A percentile compares a stretch with the other conserved stretches of the same genome.
Evolutionary conservation across 2,113 vertebrate genomes (phyloP).

Genomic region (Sminthopsis crassicaudata): DNA sequence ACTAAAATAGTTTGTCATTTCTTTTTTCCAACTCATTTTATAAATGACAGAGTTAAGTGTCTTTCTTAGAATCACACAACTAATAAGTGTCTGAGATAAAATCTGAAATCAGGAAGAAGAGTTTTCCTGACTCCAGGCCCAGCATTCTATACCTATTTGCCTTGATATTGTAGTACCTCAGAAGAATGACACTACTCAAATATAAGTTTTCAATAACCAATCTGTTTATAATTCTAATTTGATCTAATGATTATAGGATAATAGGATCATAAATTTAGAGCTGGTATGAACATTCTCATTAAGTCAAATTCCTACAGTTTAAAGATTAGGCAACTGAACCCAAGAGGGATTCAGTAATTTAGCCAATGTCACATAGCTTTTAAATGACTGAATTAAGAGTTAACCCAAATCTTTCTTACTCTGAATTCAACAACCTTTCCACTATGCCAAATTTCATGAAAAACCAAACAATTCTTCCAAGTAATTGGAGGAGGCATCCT

Average conservation of each 20-base stretch:
- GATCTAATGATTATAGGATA: not conserved
- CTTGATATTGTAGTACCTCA: slow-evolving; percentile 37
- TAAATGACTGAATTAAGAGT: not conserved
- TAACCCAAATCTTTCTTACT: not conserved
- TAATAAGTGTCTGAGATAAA: too few species aligned
- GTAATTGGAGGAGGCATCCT: not conserved
- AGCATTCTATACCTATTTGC: not conserved
- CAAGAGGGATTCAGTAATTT: not conserved
- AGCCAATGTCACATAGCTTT: not conserved
- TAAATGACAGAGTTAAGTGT: not conserved
- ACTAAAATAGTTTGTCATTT: too few species aligned
- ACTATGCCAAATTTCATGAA: not conserved
- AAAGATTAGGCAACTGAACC: not conserved
- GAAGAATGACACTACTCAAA: slow-evolving; percentile 36
- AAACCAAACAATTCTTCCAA: not conserved
- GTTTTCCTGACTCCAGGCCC: too few species aligned
- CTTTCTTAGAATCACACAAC: too few species aligned
- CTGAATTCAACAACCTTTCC: too few species aligned
- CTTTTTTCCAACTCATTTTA: not conserved
- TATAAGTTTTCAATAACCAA: slow-evolving; percentile 41
- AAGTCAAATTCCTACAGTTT: not conserved
- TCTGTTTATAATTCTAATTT: slow-evolving; percentile 42
- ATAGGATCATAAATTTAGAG: too few species aligned
- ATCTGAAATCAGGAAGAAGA: too few species aligned
- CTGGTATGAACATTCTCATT: too few species aligned